Evolutionary conservation across 2,113 vertebrate genomes (phyloP), one percentile per base, ranked within the genome.

Genomic region (Pungitius pungitius): DNA sequence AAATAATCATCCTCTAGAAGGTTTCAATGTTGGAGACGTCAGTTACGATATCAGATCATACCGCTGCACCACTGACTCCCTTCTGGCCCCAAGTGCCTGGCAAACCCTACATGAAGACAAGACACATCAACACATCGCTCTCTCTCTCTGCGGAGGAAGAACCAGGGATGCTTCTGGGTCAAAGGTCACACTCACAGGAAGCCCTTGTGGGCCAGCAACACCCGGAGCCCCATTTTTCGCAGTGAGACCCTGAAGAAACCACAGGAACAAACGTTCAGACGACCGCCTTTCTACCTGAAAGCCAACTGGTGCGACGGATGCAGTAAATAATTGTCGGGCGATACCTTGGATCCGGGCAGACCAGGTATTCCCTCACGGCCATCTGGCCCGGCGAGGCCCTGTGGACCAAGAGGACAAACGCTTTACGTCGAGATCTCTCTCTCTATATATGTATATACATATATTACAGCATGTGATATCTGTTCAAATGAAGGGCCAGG

Each of bases 311-410:
- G 27, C 47, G 18, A 51, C 35, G 47, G 8, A 22, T 55, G 30
- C 33, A n/a, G n/a, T 56, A 5, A 5, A 18, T 2, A 1, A 37
- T 8, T 51, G 1, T 3, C 0, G 24, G 4, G 0, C 1, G 57
- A 52, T 93, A 99, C 98, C 94, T 96, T 97, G 77, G 93, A 81
- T 51, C 92, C 96, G 0, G 97, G 98, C 82, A 99, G 95, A 58
- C 96, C 97, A 67, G 97, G 97, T 26, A 99, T 99, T 62, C 97
- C 98, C 30, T 98, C 97, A 39, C 94, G 95, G 22, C 93, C 96
- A 71, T 98, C 95, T 0, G 97, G 93, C 80, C 95, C 97, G 22
- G 95, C 88, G 77, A 99, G 93, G n/a, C 98, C 97, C 98, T 99
- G 75, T 42, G 37, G 8, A 56, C 4, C 37, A 26, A 54, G 56